A percentile compares a stretch with the other conserved stretches of the same genome.
phyloP scores from a whole-genome alignment of 2,888 invertebrate genomes.

The Argynnis bischoffii region DNA sequence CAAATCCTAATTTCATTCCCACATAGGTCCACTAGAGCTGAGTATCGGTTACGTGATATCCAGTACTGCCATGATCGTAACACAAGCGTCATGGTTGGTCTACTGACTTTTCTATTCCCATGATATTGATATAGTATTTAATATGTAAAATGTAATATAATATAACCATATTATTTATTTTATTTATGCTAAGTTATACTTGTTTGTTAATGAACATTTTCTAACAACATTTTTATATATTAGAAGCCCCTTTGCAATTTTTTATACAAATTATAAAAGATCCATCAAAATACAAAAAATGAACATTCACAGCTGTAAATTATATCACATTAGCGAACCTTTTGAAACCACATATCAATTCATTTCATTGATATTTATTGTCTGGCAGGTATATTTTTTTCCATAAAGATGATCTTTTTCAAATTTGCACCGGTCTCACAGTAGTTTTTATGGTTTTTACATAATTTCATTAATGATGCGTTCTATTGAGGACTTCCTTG shows the following conservation, averaged over 20 bases:
- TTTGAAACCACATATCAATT: constrained; percentile 66
- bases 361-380: constrained; percentile 61
- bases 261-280: constrained; percentile 23
- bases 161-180: constrained; percentile 16
- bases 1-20: constrained; percentile 15
- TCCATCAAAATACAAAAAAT: constrained; percentile 35
- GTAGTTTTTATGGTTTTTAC: constrained; percentile 64
- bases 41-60: constrained; percentile 50
- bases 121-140: constrained; percentile 51
- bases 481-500: constrained; percentile 55
- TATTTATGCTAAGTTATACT: neutral
- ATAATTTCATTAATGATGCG: constrained; percentile 69
- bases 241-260: neutral
- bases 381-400: constrained; percentile 42
- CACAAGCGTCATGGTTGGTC: constrained; percentile 63
- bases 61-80: constrained; percentile 51
- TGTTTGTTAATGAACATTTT: neutral
- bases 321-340: constrained; percentile 64
- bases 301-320: constrained; percentile 52
- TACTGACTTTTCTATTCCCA: constrained; percentile 66
- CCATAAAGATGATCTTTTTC: constrained; percentile 49
- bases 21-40: constrained; percentile 27
- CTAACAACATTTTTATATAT: too few relatives aligned
- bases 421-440: constrained; percentile 69
- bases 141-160: constrained; percentile 36